Percentiles rank a stretch among this genome's conserved stretches.
Conservation (phyloP, 1,140 invertebrate species). For the Tetragonula clypearis region DNA sequence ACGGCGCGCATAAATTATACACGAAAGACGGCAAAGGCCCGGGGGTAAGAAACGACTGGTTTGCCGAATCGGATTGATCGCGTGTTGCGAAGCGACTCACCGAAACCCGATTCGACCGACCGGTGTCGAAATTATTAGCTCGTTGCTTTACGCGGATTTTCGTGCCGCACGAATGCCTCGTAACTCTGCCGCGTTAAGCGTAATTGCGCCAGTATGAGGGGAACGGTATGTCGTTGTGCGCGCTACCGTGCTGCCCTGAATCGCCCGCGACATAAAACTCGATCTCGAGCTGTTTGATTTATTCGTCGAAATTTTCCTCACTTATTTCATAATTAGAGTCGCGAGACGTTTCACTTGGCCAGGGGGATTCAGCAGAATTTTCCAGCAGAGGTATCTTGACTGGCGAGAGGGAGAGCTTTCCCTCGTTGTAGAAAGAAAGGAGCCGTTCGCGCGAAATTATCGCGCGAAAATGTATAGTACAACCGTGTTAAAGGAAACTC, state of each 20-base stretch:
- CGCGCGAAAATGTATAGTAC: background rate
- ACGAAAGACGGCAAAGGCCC: slow-evolving; percentile 17
- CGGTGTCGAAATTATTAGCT: slow-evolving; percentile 47
- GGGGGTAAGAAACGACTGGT: background rate
- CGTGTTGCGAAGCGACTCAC: background rate
- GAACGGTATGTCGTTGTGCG: slow-evolving; percentile 1
- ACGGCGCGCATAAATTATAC: slow-evolving; percentile 41
- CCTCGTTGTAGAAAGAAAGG: background rate
- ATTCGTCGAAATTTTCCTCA: background rate
- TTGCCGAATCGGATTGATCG: slow-evolving; percentile 30
- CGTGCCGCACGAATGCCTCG: slow-evolving; percentile 52
- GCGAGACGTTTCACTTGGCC: too few relatives aligned
- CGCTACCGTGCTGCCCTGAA: background rate
- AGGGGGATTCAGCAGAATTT: background rate
- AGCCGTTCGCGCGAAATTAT: background rate
- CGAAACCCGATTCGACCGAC: background rate
- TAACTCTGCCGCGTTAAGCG: slow-evolving; percentile 38
- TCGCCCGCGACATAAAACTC: background rate
- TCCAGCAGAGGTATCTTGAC: background rate
- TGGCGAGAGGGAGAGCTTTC: background rate
- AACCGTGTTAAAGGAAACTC: background rate
- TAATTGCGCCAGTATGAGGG: slow-evolving; percentile 49
- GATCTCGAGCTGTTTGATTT: background rate
- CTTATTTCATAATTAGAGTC: background rate
- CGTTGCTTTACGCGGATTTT: slow-evolving; percentile 48